These are phyloP conservation scores for Gavia stellata DNA, from an alignment of 2,113 vertebrate species.

Conservation along the genomic window DNA sequence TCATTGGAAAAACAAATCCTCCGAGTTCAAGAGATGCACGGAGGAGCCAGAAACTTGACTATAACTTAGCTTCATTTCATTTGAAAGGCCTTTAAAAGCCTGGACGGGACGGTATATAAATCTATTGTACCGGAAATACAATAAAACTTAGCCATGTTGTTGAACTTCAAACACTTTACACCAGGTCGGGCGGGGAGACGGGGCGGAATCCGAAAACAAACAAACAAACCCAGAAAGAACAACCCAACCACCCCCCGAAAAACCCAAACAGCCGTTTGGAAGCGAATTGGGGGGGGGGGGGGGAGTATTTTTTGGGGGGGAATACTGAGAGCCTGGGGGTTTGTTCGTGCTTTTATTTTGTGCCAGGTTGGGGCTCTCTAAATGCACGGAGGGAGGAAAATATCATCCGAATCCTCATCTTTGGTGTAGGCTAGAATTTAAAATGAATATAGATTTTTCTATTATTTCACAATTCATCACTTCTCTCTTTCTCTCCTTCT, in stretches of 20 bases:
- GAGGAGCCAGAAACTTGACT: background rate
- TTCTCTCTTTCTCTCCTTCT: background rate
- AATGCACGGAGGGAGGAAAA: background rate
- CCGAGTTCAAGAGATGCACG: background rate
- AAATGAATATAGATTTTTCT: background rate
- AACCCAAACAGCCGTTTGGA: background rate
- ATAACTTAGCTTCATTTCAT: background rate
- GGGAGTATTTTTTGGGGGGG: accelerated
- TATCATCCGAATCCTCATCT: accelerated
- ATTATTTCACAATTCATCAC: background rate
- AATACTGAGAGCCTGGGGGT: too few relatives aligned
- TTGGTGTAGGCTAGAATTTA: too few relatives aligned
- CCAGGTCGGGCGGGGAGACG: constrained; percentile 25
- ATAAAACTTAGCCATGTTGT: constrained; percentile 71
- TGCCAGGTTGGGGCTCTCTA: background rate
- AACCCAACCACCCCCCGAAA: background rate
- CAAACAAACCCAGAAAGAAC: background rate
- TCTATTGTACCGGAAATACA: constrained; percentile 68
- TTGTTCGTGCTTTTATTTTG: background rate
- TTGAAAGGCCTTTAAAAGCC: background rate
- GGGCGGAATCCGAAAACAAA: constrained; percentile 5
- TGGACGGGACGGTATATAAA: constrained; percentile 49
- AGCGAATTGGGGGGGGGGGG: background rate
- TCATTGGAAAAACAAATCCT: background rate
- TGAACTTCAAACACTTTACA: constrained; percentile 72